phyloP scores from a whole-genome alignment of 2,113 vertebrate genomes.

The Agelaius tricolor region DNA sequence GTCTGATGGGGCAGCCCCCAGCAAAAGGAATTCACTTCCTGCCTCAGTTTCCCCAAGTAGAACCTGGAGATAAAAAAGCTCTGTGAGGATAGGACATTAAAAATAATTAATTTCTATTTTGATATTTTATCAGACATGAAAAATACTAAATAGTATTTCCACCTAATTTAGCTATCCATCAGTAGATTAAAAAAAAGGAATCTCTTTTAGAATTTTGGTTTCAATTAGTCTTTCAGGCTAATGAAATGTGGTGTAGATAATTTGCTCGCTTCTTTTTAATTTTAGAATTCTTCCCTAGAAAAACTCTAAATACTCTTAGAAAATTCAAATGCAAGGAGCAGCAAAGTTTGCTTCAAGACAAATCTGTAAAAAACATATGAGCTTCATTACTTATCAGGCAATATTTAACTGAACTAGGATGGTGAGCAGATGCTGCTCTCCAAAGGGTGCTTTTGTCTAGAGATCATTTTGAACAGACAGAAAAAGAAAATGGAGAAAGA shows the following conservation, averaged over 20 bases:
- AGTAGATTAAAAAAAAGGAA: neutral
- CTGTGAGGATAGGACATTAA: accelerated
- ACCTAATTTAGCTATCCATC: neutral
- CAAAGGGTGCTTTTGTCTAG: slow-evolving; percentile 7
- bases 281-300: neutral
- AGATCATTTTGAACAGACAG: neutral
- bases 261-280: neutral
- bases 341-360: neutral
- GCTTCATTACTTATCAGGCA: slow-evolving; percentile 10
- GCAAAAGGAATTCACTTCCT: neutral
- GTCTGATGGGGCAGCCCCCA: neutral
- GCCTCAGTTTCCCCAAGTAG: neutral
- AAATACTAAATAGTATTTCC: neutral
- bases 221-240: neutral
- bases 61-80: neutral
- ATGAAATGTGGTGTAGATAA: neutral
- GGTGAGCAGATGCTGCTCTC: slow-evolving; percentile 39
- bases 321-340: neutral
- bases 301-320: neutral
- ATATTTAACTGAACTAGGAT: slow-evolving; percentile 19
- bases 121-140: neutral
- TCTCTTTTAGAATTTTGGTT: neutral
- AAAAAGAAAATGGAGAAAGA: neutral
- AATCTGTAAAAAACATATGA: neutral
- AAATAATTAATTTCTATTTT: neutral